Evolutionary conservation across 35 echinoderm and acorn worm genomes (phyloP).

Genomic region (Holothuria glaberrima): DNA sequence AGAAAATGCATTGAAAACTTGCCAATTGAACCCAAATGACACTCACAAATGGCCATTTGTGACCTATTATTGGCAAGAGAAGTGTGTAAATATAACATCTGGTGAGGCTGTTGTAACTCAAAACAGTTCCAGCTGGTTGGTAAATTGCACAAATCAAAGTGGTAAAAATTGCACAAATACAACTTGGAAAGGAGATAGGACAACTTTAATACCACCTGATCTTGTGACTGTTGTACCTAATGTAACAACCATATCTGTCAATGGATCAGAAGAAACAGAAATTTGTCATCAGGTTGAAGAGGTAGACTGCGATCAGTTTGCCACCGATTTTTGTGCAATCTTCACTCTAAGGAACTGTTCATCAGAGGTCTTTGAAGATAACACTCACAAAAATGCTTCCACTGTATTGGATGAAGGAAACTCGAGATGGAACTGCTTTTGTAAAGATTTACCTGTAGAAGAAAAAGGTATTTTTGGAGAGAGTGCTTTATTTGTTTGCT

Average conservation of each 20-base stretch:
- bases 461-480: not conserved
- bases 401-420: not conserved
- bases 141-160: no score
- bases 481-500: no score
- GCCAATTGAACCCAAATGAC: slow-evolving; percentile 7
- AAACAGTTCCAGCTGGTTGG: no score
- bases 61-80: no score
- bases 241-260: no score
- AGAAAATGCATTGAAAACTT: slow-evolving; percentile 10
- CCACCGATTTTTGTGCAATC: not conserved
- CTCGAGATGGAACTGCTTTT: not conserved
- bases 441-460: not conserved
- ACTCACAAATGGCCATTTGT: slow-evolving; percentile 34
- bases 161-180: no score
- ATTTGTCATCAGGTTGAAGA: not conserved
- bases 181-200: no score
- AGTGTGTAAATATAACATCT: not conserved
- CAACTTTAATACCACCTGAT: no score
- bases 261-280: no score
- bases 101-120: no score
- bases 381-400: not conserved
- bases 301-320: slow-evolving; percentile 1
- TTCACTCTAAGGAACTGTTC: slow-evolving; percentile 22
- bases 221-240: no score
- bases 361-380: not conserved